phyloP scores from a whole-genome alignment of 2,113 vertebrate genomes.

The Seriola dumerili region DNA sequence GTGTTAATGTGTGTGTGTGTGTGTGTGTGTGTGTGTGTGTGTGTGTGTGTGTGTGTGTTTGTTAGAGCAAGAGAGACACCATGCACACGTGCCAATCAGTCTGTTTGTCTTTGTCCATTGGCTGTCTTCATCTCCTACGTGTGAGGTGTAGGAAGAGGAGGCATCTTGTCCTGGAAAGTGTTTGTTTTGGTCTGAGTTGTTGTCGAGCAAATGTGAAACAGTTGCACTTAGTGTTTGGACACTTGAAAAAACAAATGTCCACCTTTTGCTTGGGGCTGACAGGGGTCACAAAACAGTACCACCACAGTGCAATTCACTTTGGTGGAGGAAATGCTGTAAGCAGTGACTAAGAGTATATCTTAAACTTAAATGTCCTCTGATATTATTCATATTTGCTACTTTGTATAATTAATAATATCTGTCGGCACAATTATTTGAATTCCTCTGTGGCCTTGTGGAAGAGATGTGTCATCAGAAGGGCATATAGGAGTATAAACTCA shows the following conservation, averaged over 20 bases:
- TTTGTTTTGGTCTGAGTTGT: constrained; percentile 54
- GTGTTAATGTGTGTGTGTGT: constrained; percentile 19
- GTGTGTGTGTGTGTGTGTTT: constrained; percentile 24
- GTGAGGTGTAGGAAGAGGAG: constrained; percentile 66
- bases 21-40: constrained; percentile 16
- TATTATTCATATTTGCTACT: neutral
- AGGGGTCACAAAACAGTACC: constrained; percentile 34
- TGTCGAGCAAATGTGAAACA: constrained; percentile 65
- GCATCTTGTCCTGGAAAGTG: constrained; percentile 12
- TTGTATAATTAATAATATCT: neutral
- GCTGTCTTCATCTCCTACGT: constrained; percentile 37
- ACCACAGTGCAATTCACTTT: constrained; percentile 19
- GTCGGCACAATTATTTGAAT: constrained; percentile 4
- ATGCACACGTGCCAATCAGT: constrained; percentile 39
- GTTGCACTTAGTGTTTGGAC: constrained; percentile 55
- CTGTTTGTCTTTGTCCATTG: constrained; percentile 61
- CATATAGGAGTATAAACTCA: constrained; percentile 59
- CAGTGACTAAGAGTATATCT: neutral
- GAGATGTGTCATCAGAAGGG: constrained; percentile 59
- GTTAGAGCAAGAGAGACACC: neutral
- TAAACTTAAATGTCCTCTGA: neutral
- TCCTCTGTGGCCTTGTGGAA: constrained; percentile 30
- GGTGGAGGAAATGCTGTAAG: constrained; percentile 3
- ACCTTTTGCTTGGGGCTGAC: constrained; percentile 67
- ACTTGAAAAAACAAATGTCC: constrained; percentile 69